Evolutionary conservation across 64 coral and sea anemone species (phyloP).

Genomic region (Trachythela sp.): DNA sequence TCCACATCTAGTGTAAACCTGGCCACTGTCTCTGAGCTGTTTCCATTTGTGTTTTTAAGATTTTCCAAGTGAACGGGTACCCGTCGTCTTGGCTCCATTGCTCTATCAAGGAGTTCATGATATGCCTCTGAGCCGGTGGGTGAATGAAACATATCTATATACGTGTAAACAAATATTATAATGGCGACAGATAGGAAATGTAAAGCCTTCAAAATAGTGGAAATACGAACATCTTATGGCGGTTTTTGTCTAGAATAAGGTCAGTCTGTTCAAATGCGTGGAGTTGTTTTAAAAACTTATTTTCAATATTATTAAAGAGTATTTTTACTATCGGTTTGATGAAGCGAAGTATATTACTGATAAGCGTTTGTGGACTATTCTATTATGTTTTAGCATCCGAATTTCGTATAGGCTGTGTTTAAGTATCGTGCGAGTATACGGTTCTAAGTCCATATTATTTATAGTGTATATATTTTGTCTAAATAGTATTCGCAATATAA

Average conservation of each 20-base stretch:
- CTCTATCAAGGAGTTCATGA: constrained; percentile 71
- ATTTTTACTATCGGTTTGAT: neutral
- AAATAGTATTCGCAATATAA: neutral
- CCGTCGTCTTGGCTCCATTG: constrained; percentile 82
- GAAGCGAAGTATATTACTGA: neutral
- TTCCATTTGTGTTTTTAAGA: constrained; percentile 38
- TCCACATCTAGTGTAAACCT: no score
- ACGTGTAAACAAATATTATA: neutral
- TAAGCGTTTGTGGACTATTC: neutral
- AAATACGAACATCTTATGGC: neutral
- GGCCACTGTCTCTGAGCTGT: no score
- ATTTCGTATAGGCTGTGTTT: no score
- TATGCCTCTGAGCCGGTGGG: constrained; percentile 35
- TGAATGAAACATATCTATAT: neutral
- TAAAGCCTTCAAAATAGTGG: neutral
- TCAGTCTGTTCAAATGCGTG: neutral
- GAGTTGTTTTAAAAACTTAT: neutral
- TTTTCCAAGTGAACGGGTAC: constrained; percentile 87
- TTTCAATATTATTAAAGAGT: neutral
- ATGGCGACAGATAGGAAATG: neutral
- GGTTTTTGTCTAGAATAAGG: neutral
- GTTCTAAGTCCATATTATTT: neutral
- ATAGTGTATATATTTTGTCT: neutral
- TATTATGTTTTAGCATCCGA: neutral
- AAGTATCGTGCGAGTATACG: no score